These are phyloP conservation scores for Hylaeus volcanicus DNA, from an alignment of 1,140 invertebrate genomes.

Conservation along the genomic window DNA sequence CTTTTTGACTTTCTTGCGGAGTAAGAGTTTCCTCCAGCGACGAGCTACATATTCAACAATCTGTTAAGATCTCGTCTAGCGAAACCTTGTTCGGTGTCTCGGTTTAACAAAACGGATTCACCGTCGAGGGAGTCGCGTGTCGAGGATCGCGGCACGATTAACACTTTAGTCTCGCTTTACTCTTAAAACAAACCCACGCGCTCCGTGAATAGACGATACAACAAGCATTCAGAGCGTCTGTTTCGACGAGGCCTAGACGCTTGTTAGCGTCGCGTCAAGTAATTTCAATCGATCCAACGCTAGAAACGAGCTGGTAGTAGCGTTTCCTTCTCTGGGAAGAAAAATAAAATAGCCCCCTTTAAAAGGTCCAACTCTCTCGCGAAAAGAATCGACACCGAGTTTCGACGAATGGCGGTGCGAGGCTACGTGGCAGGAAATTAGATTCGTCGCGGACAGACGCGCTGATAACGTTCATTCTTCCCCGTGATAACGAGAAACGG, in stretches of 20 bases:
- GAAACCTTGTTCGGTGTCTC: neutral
- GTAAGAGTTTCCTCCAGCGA: neutral
- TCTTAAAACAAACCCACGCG: neutral
- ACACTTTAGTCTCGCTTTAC: neutral
- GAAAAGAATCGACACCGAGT: neutral
- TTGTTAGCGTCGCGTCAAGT: neutral
- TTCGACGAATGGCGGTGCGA: neutral
- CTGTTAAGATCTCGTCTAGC: neutral
- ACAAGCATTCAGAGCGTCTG: neutral
- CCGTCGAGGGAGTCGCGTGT: too few species aligned
- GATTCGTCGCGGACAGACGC: constrained; percentile 38
- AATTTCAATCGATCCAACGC: neutral
- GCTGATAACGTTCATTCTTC: constrained; percentile 46
- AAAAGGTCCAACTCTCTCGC: neutral
- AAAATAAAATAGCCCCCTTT: too few species aligned
- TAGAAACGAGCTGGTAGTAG: too few species aligned
- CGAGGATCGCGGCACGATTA: neutral
- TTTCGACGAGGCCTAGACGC: neutral
- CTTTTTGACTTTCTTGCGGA: neutral
- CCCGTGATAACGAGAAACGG: constrained; percentile 53
- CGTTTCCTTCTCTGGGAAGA: too few species aligned
- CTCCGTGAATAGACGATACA: too few species aligned
- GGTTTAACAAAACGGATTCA: neutral
- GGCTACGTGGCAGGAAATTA: constrained; percentile 33
- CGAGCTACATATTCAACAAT: neutral